Evolutionary conservation across 2,888 invertebrate genomes (phyloP).

Genomic region (Ormyrus pomaceus): DNA sequence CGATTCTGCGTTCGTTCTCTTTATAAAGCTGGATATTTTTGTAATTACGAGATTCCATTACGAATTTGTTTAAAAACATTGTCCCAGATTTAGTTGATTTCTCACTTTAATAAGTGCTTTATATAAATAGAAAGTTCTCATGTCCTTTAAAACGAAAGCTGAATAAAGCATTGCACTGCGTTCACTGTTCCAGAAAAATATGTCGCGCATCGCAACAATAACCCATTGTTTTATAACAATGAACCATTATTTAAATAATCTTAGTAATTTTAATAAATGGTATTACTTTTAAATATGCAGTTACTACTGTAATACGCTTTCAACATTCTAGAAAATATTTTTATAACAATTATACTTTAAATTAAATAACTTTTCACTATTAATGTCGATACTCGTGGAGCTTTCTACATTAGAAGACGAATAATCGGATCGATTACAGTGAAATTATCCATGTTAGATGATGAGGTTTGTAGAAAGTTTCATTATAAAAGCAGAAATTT

Average conservation of each 20-base stretch:
- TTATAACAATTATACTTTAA: too few species aligned
- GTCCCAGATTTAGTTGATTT: not conserved
- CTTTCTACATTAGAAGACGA: too few species aligned
- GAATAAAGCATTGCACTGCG: conserved; percentile 38
- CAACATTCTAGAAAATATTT: not conserved
- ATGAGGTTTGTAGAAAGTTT: too few species aligned
- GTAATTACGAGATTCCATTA: too few species aligned
- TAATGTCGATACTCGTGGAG: too few species aligned
- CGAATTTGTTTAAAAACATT: not conserved
- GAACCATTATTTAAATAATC: conserved; percentile 47
- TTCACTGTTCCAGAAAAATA: conserved; percentile 38
- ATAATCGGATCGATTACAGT: too few species aligned
- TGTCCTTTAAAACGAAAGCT: conserved; percentile 35
- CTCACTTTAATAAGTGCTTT: conserved; percentile 10
- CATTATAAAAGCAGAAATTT: too few species aligned
- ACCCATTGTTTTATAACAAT: conserved; percentile 51
- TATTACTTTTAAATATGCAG: conserved; percentile 30
- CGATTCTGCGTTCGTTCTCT: not conserved
- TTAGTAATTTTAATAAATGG: conserved; percentile 33
- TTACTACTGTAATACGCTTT: conserved; percentile 10
- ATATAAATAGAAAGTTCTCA: conserved; percentile 42
- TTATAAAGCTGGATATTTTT: not conserved
- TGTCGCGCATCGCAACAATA: conserved; percentile 42
- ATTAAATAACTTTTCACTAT: too few species aligned
- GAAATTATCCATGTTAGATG: too few species aligned